phyloP scores from a whole-genome alignment of 2,888 invertebrate genomes.

The Steromphala cineraria region DNA sequence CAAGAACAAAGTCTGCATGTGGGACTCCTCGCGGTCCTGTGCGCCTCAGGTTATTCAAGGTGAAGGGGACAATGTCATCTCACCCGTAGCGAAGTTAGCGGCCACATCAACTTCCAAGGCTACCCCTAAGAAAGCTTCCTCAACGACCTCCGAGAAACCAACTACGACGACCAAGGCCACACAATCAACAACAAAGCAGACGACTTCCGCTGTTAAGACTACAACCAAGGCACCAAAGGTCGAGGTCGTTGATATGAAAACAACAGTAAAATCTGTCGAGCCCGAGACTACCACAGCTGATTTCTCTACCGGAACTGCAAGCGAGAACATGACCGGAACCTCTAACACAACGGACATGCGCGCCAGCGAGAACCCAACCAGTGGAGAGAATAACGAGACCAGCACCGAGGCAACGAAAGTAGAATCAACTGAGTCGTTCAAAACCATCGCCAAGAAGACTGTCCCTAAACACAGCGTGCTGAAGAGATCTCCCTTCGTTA shows the following conservation, averaged over 20 bases:
- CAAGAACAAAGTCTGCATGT: constrained; percentile 26
- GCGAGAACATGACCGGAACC: neutral
- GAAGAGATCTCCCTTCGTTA: constrained; percentile 2
- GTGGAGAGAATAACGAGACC: neutral
- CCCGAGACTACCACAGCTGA: neutral
- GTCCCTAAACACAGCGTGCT: neutral
- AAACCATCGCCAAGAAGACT: neutral
- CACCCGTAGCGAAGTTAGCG: neutral
- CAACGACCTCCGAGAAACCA: neutral
- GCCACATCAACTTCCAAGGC: neutral
- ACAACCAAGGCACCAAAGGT: neutral
- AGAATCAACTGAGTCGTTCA: neutral
- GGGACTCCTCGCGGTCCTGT: constrained; percentile 20
- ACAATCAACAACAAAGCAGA: neutral
- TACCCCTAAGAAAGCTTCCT: neutral
- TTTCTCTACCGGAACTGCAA: neutral
- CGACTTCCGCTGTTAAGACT: neutral
- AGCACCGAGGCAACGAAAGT: neutral
- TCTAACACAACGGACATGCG: constrained; percentile 6
- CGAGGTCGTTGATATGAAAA: neutral
- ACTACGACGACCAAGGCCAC: neutral
- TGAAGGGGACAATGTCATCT: neutral
- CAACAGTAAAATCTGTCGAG: neutral
- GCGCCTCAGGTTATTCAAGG: neutral
- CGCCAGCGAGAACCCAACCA: neutral